phyloP scores from a whole-genome alignment of 1,140 invertebrate species.

The Trichomalopsis sarcophagae region DNA sequence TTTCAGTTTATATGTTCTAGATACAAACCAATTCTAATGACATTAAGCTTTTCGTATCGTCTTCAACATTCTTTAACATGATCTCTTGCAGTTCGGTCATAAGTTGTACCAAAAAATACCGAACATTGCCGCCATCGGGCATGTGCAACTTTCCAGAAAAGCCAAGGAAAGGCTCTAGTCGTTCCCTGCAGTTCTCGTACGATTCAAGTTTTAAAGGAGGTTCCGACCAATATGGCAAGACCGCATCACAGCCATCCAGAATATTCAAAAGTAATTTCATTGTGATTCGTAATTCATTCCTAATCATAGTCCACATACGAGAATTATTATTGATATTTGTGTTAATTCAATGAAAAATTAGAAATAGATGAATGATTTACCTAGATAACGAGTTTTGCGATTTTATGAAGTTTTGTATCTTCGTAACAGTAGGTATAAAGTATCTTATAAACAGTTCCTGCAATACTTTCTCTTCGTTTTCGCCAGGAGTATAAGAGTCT shows the following conservation, averaged over 20 bases:
- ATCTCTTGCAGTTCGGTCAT: constrained; percentile 77
- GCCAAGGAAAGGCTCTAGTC: constrained; percentile 71
- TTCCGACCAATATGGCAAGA: constrained; percentile 80
- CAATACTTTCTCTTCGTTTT: constrained; percentile 81
- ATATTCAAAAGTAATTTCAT: constrained; percentile 69
- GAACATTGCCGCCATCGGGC: constrained; percentile 80
- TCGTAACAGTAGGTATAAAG: constrained; percentile 76
- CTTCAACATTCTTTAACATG: constrained; percentile 79
- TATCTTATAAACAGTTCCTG: constrained; percentile 81
- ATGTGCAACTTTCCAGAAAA: constrained; percentile 73
- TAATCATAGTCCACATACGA: constrained; percentile 30
- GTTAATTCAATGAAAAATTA: background rate
- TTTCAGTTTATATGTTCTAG: background rate
- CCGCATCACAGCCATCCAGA: constrained; percentile 74
- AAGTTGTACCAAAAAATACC: constrained; percentile 75
- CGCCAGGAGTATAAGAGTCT: constrained; percentile 85
- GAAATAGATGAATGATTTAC: constrained; percentile 55
- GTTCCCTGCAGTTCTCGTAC: constrained; percentile 64
- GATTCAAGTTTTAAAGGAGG: constrained; percentile 72
- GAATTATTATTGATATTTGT: background rate
- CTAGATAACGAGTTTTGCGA: constrained; percentile 64
- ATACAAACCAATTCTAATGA: constrained; percentile 32
- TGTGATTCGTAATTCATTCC: constrained; percentile 74
- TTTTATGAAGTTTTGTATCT: constrained; percentile 74
- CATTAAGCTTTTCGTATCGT: constrained; percentile 84